Conservation (phyloP, 37 sponge, comb jelly and placozoan genomes). For the Crambe crambe region DNA sequence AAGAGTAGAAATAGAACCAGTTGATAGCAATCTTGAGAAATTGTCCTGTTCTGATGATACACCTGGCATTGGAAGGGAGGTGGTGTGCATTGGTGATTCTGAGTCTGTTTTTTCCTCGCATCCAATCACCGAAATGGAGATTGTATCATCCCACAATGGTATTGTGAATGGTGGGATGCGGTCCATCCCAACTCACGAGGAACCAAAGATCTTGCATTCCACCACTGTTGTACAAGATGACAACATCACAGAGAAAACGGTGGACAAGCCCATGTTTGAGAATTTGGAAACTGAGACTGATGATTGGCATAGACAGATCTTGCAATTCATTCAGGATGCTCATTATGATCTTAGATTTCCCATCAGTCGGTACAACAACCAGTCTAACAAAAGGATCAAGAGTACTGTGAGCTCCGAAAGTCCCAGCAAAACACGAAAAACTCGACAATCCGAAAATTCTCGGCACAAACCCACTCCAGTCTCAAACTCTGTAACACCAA, state of each 20-base stretch:
- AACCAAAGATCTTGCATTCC: background rate
- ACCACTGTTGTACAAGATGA: background rate
- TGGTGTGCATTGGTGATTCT: background rate
- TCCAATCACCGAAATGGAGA: background rate
- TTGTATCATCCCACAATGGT: background rate
- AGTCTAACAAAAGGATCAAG: background rate
- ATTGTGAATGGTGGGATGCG: background rate
- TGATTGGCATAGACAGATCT: background rate
- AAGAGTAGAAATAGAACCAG: background rate
- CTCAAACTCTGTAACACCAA: background rate
- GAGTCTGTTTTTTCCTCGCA: background rate
- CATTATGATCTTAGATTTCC: background rate
- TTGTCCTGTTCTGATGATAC: background rate
- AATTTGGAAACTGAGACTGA: background rate
- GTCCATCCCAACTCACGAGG: background rate
- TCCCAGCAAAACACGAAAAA: too few relatives aligned
- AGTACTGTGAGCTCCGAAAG: background rate
- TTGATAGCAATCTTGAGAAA: background rate
- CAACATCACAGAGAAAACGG: background rate
- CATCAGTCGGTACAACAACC: background rate
- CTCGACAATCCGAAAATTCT: too few relatives aligned
- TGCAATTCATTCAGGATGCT: background rate
- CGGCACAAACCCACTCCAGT: background rate
- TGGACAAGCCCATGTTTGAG: background rate
- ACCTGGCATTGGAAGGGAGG: constrained; percentile 13